Percentiles rank a stretch among this genome's conserved stretches.
Evolutionary conservation across 2,113 vertebrate species (phyloP).

Genomic region (Calyptomena viridis): DNA sequence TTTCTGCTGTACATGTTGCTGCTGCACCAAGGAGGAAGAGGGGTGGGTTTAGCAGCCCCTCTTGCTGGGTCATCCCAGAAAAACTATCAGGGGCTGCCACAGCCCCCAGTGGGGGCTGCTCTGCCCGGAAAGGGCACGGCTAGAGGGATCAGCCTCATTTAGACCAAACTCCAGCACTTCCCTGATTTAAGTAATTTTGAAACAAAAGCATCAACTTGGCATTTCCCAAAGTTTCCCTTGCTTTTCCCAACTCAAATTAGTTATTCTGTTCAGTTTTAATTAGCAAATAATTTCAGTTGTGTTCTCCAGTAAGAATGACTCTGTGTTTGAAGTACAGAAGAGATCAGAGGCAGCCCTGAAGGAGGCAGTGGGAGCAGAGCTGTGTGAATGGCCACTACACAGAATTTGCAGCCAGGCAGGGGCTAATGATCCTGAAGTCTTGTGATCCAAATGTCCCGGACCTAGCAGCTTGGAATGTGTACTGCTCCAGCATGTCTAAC

Average conservation of each 20-base stretch:
- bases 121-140: not conserved
- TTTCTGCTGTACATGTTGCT: not conserved
- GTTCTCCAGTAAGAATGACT: not conserved
- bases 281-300: not conserved
- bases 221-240: not conserved
- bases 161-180: not conserved
- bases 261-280: not conserved
- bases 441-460: fast-evolving
- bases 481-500: not conserved
- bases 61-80: not conserved
- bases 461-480: not conserved
- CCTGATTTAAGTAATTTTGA: not conserved
- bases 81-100: not conserved
- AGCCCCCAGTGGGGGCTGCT: not conserved
- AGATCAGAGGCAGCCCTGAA: fast-evolving
- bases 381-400: not conserved
- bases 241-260: not conserved
- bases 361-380: not conserved
- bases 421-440: fast-evolving
- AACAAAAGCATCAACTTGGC: not conserved
- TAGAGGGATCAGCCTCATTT: not conserved
- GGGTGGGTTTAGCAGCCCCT: too few species aligned
- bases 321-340: not conserved
- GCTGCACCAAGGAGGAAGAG: too few species aligned
- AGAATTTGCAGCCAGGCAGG: fast-evolving